Evolutionary conservation across 2,888 invertebrate genomes (phyloP).

Genomic region (Scaptomyza flava): DNA sequence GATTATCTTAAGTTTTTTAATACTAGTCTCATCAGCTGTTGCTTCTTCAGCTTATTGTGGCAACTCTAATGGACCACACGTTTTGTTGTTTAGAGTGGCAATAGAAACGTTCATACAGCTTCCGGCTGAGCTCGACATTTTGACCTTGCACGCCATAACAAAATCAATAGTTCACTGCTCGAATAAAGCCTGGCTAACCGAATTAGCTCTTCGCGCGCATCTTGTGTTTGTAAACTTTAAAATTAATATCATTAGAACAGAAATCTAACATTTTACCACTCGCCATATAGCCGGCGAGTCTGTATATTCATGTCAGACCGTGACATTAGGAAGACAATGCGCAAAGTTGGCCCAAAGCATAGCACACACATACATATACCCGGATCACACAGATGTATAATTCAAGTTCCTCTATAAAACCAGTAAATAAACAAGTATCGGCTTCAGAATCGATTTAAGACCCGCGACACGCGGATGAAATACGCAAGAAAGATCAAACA

Average conservation of each 20-base stretch:
- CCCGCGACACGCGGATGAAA: conserved; percentile 73
- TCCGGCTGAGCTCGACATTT: conserved; percentile 36
- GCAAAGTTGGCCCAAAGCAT: conserved; percentile 38
- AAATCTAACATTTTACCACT: conserved; percentile 25
- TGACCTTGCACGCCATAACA: conserved; percentile 36
- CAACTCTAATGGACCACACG: conserved; percentile 52
- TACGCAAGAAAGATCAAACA: conserved; percentile 37
- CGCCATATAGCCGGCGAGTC: conserved; percentile 14
- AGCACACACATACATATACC: conserved; percentile 12
- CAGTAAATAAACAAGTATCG: conserved; percentile 73
- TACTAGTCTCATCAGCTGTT: conserved; percentile 19
- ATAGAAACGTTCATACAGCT: conserved; percentile 14
- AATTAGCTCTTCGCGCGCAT: conserved; percentile 37
- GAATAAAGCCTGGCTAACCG: conserved; percentile 14
- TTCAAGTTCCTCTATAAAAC: conserved; percentile 76
- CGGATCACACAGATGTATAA: conserved; percentile 6
- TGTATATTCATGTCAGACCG: conserved; percentile 35
- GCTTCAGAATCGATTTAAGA: conserved; percentile 70
- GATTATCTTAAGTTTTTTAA: conserved; percentile 5
- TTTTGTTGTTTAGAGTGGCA: conserved; percentile 24
- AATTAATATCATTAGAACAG: conserved; percentile 56
- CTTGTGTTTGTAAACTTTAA: conserved; percentile 50
- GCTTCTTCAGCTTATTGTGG: conserved; percentile 14
- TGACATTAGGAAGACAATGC: conserved; percentile 65
- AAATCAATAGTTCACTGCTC: conserved; percentile 59